These are phyloP conservation scores for Listronotus bonariensis DNA, from an alignment of 1,140 invertebrate genomes.

Conservation along the genomic window DNA sequence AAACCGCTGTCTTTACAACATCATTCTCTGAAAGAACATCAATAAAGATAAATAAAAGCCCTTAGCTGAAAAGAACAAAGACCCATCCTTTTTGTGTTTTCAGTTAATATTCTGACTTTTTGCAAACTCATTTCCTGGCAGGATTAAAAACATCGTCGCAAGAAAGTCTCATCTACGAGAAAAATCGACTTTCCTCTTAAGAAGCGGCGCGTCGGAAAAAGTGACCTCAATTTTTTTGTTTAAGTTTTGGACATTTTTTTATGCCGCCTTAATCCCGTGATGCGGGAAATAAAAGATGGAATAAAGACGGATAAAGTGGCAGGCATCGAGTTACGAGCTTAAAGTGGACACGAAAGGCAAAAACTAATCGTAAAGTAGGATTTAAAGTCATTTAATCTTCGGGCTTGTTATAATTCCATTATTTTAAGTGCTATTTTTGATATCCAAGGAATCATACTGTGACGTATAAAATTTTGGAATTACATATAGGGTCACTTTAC, in stretches of 20 bases:
- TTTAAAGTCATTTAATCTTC: too few species aligned
- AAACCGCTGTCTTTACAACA: too few species aligned
- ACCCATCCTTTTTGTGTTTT: too few species aligned
- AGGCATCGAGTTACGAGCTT: not conserved
- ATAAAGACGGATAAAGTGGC: slow-evolving; percentile 1
- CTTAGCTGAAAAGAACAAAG: too few species aligned
- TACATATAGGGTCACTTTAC: too few species aligned
- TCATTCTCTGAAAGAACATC: too few species aligned
- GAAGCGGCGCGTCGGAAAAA: slow-evolving; percentile 15
- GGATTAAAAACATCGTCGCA: slow-evolving; percentile 22
- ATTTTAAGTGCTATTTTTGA: too few species aligned
- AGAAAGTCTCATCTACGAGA: slow-evolving; percentile 11
- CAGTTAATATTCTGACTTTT: not conserved
- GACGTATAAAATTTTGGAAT: too few species aligned
- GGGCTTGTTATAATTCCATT: too few species aligned
- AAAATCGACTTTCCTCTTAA: slow-evolving; percentile 20
- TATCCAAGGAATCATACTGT: too few species aligned
- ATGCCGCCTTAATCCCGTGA: not conserved
- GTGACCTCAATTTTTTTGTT: slow-evolving; percentile 28
- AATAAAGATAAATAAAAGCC: too few species aligned
- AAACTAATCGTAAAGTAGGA: not conserved
- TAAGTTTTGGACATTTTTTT: not conserved
- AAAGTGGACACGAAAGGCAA: not conserved
- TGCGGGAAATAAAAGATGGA: not conserved
- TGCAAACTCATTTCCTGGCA: slow-evolving; percentile 15